Evolutionary conservation across 2,797 vertebrate genomes (phyloP), one percentile per base, ranked within the genome.

Genomic region (Gymnothorax javanicus): DNA sequence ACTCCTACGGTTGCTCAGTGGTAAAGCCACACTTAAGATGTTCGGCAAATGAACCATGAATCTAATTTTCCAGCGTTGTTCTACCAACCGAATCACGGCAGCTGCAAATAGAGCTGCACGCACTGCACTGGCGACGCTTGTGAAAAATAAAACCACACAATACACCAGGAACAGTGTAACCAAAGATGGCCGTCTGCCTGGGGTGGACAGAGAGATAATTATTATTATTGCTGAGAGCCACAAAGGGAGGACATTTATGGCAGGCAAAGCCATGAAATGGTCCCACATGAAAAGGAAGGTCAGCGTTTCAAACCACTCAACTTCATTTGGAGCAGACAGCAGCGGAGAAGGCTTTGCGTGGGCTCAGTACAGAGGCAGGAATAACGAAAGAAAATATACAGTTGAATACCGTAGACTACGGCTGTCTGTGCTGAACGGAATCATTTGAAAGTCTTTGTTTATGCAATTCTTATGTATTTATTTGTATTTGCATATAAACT

Each of bases 31-130:
- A 83, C n/a, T 82, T 33, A 20, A 64, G 59, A 82, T 83, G 79
- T 82, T 83, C 60, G 64, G 82, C 57, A 83, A 87, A 87, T 71
- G 81, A 69, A 83, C 86, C 86, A 57, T 83, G 82, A 87, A 83
- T 57, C 52, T 83, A 58, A 67, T 60, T 56, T 56, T 81, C 77
- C 50, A 54, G 77, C 6, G 50, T 56, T 81, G 52, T 56, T 81
- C 56, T 81, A 54, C 77, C 52, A 77, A 56, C 77, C 77, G n/a
- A 23, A 56, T 81, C 77, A 43, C 54, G 73, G 33, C 73, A 52
- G 73, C n/a, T 50, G 52, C 77, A 81, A 81, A 81, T 56, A 56
- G 20, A 81, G 77, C 52, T 23, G 50, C 52, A 54, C 50, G 20
- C 56, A 27, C 56, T 59, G 57, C 82, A 83, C 1, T 11, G 52